Evolutionary conservation across 2,888 invertebrate species (phyloP), one percentile per base, ranked within the genome.

Genomic region (Hypselothyrea guttata): DNA sequence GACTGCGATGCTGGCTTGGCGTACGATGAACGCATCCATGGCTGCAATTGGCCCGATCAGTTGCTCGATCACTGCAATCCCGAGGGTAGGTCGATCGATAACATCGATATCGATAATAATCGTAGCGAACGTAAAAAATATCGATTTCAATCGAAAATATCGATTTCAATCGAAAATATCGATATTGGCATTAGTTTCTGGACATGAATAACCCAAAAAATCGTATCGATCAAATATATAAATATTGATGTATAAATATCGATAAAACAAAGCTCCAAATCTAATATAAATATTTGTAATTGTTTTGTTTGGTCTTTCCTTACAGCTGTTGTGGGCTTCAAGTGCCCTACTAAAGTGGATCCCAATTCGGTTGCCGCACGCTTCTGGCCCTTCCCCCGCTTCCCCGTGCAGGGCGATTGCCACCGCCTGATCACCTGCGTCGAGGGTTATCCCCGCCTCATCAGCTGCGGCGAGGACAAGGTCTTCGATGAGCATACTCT

Each of bases 11-110:
- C 96, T 0, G 97, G 97, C 1, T 91, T 97, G 56, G 97, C 94
- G 11, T 97, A 97, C 89, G 97, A 97, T 82, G 94, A 95, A 46
- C 93, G 95, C 76, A 96, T 93, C 58, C 97, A 97, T 88, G 93
- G 94, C 45, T 97, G 97, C 92, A 97, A 97, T 90, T 97, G 97
- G 97, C 97, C 97, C 5, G 97, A 97, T 91, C 94, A 96, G 57
- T 92, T 97, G 35, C 91, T 95, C 66, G 96, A 96, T 54, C 93
- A 92, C 88, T 97, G 97, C 90, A 96, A 96, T 90, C 96, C 97
- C 67, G 97, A 97, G 93, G 95, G 95, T 95, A 90, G 62, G 53
- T 22, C 22, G 22, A 22, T 2, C 1, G 2, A 11, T 8, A 28
- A 28, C 28, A 28, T 8, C 7, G 9, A 4, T 16, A n/a, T n/a